A percentile compares a stretch with the other conserved stretches of the same genome.
phyloP scores from a whole-genome alignment of 2,113 vertebrate species.

The Mola mola region DNA sequence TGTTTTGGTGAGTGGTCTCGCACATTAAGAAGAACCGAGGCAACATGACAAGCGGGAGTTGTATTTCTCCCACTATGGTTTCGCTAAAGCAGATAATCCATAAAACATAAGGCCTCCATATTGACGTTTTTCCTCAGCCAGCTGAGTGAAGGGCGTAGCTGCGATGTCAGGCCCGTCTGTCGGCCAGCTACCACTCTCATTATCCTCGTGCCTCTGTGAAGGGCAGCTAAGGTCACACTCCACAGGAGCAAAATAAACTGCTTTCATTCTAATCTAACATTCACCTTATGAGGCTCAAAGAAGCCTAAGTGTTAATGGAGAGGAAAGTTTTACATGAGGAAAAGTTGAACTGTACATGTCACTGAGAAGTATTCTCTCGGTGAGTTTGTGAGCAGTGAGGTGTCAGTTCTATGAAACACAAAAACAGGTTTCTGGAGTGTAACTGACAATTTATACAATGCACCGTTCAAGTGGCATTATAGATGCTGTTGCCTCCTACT shows the following conservation, averaged over 20 bases:
- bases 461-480: constrained; percentile 62
- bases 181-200: constrained; percentile 75
- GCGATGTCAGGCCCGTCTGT: constrained; percentile 73
- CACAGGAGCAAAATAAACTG: constrained; percentile 69
- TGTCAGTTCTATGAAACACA: constrained; percentile 33
- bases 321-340: constrained; percentile 39
- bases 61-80: constrained; percentile 72
- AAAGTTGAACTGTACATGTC: constrained; percentile 22
- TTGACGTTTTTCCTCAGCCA: constrained; percentile 72
- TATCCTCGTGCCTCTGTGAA: constrained; percentile 64
- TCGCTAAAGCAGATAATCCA: constrained; percentile 77
- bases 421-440: constrained; percentile 43
- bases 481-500: constrained; percentile 73
- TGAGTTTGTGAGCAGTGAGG: constrained; percentile 3
- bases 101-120: constrained; percentile 78
- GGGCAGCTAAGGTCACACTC: constrained; percentile 75
- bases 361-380: constrained; percentile 18
- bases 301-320: constrained; percentile 40
- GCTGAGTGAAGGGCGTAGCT: constrained; percentile 76
- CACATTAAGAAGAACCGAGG: constrained; percentile 71
- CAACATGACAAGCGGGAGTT: constrained; percentile 76
- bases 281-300: constrained; percentile 58
- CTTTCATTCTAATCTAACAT: constrained; percentile 64
- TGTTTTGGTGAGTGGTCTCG: constrained; percentile 65
- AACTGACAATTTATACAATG: constrained; percentile 67